These are phyloP conservation scores for Pagrus major DNA, from an alignment of 2,113 vertebrate genomes.

Conservation along the genomic window DNA sequence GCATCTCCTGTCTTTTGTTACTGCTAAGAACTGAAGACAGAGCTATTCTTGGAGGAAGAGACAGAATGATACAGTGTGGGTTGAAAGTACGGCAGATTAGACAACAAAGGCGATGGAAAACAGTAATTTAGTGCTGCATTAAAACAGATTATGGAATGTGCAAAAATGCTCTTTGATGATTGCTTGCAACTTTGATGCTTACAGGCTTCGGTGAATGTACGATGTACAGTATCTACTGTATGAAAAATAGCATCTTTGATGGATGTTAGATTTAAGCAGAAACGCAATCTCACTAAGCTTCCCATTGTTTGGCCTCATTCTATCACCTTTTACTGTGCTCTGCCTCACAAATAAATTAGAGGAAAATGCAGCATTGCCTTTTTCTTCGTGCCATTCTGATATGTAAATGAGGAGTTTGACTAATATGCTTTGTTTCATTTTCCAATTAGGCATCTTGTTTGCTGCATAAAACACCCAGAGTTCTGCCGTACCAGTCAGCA, in stretches of 20 bases:
- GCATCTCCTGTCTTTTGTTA: slow-evolving; percentile 14
- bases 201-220: slow-evolving; percentile 31
- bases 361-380: slow-evolving; percentile 59
- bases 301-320: slow-evolving; percentile 70
- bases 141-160: slow-evolving; percentile 63
- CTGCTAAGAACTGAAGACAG: slow-evolving; percentile 36
- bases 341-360: slow-evolving; percentile 57
- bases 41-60: slow-evolving; percentile 52
- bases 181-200: slow-evolving; percentile 58
- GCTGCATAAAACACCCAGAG: slow-evolving; percentile 22
- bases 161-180: slow-evolving; percentile 55
- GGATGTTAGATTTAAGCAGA: slow-evolving; percentile 53
- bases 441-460: slow-evolving; percentile 47
- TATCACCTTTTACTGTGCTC: slow-evolving; percentile 67
- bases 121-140: slow-evolving; percentile 57
- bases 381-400: slow-evolving; percentile 53
- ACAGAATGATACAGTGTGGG: slow-evolving; percentile 24
- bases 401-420: slow-evolving; percentile 69
- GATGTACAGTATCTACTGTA: slow-evolving; percentile 23
- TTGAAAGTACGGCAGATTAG: slow-evolving; percentile 66
- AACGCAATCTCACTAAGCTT: slow-evolving; percentile 41
- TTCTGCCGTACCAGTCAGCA: slow-evolving; percentile 12
- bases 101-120: slow-evolving; percentile 59
- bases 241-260: slow-evolving; percentile 58
- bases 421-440: slow-evolving; percentile 60